Base-by-base conservation (phyloP, 2,888 invertebrate genomes). In the Harpagoxenus sublaevis region DNA sequence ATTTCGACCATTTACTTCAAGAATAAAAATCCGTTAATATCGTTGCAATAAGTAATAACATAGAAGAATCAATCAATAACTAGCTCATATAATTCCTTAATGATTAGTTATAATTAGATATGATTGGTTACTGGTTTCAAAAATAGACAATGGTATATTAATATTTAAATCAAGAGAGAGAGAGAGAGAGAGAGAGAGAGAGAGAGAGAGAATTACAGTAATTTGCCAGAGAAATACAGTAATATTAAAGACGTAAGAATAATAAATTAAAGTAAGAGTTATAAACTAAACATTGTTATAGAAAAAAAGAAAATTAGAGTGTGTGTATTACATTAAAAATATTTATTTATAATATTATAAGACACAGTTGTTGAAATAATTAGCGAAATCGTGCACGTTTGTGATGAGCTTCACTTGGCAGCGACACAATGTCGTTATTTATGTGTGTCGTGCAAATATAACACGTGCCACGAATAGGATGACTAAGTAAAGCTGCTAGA, bases 341-440 rank as follows among this genome's bases (percentile, higher is more conserved):
- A n/a, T 23, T 60, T n/a, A 35, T 35, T 35, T 35, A 23, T 35
- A 35, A n/a, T 28, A 23, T 45, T 18, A 45, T 60, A 42, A 18
- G n/a, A 48, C 6, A 23, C 23, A 35, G 12, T 62, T 74, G 15
- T 63, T 48, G 9, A 31, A 63, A 35, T 48, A 35, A 75, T 75
- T 63, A 75, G 6, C 4, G 5, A 0, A 48, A 68, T 53, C 55
- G 23, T 39, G 3, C 4, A 28, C 18, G 0, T 55, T 55, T 68
- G 68, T n/a, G 10, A 15, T 3, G 15, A 28, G 60, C 4, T 79
- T 71, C 6, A 10, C 12, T 79, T 71, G 73, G 79, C 71, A 79
- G 6, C 60, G 8, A 51, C 39, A 79, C 79, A 79, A 79, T 79
- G 48, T 70, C 45, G 57, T 79, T 79, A 51, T 71, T 79, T 51